Evolutionary conservation across 2,797 vertebrate species (phyloP).

Genomic region (Amazona ochrocephala): DNA sequence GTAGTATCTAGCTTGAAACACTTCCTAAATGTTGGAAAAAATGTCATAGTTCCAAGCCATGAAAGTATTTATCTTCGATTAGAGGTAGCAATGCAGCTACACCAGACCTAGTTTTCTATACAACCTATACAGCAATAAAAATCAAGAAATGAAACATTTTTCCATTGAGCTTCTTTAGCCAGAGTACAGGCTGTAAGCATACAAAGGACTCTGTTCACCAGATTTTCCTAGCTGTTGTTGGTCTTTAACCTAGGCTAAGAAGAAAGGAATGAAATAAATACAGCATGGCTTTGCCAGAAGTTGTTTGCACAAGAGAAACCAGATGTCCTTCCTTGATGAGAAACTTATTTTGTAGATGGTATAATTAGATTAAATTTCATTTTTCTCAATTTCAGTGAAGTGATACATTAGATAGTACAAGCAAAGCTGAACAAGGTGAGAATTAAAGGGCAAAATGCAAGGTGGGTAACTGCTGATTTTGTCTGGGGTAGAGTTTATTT

Average conservation of each 20-base stretch:
- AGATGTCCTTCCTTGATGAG: not conserved
- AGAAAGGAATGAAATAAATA: not conserved
- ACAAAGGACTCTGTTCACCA: not conserved
- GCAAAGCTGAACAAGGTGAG: not conserved
- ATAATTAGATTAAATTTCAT: not conserved
- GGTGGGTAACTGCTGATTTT: not conserved
- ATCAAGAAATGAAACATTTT: not conserved
- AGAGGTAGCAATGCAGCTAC: not conserved
- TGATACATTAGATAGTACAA: not conserved
- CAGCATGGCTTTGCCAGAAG: not conserved
- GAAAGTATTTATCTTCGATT: not conserved
- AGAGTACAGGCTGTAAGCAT: not conserved
- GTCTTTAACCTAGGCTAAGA: not conserved
- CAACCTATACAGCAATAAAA: not conserved
- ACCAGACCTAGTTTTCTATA: not conserved
- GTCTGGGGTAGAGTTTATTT: not conserved
- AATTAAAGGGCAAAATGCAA: not conserved
- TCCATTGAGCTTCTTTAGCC: not conserved
- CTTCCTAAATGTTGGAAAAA: not conserved
- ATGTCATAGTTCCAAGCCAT: not conserved
- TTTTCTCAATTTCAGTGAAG: not conserved
- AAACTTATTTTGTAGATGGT: not conserved
- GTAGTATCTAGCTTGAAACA: not conserved
- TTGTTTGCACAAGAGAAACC: not conserved
- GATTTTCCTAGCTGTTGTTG: not conserved